Conservation (phyloP, 2,888 invertebrate genomes). For the Gastracanthus pulcherrimus region DNA sequence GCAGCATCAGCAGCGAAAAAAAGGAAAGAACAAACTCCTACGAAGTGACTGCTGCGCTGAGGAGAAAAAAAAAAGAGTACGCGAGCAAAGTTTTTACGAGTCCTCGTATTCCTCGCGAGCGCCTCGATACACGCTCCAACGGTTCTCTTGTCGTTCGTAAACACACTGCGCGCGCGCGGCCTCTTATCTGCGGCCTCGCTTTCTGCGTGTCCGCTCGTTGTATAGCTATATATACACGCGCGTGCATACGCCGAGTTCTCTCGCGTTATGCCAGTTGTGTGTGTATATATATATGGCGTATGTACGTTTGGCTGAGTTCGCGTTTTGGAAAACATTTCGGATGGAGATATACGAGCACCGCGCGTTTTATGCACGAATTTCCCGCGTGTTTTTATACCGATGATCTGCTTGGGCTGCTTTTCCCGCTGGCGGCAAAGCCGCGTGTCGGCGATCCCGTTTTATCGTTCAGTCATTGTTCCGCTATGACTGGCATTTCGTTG, state of each 20-base stretch:
- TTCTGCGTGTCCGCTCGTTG: not conserved
- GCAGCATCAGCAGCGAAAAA: not conserved
- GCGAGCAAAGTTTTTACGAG: slow-evolving; percentile 27
- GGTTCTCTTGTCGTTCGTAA: slow-evolving; percentile 29
- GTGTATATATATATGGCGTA: not conserved
- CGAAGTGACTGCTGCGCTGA: not conserved
- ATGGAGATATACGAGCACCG: not conserved
- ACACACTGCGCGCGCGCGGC: not conserved
- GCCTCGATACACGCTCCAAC: not conserved
- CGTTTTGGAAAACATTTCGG: slow-evolving; percentile 3
- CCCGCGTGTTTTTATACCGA: too few species aligned
- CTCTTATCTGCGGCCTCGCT: slow-evolving; percentile 26
- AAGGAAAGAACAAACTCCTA: not conserved
- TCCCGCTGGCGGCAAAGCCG: not conserved
- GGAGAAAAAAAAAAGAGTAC: not conserved
- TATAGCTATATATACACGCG: not conserved
- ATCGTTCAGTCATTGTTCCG: not conserved
- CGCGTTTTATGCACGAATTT: too few species aligned
- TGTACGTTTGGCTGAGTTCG: not conserved
- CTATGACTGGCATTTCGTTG: too few species aligned
- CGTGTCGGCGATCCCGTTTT: not conserved
- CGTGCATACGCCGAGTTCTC: not conserved
- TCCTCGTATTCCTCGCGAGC: slow-evolving; percentile 5
- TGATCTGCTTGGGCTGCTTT: not conserved
- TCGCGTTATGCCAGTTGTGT: not conserved